Evolutionary conservation across 2,113 vertebrate species (phyloP), one percentile per base, ranked within the genome.

Genomic region (Ramphastos sulfuratus): DNA sequence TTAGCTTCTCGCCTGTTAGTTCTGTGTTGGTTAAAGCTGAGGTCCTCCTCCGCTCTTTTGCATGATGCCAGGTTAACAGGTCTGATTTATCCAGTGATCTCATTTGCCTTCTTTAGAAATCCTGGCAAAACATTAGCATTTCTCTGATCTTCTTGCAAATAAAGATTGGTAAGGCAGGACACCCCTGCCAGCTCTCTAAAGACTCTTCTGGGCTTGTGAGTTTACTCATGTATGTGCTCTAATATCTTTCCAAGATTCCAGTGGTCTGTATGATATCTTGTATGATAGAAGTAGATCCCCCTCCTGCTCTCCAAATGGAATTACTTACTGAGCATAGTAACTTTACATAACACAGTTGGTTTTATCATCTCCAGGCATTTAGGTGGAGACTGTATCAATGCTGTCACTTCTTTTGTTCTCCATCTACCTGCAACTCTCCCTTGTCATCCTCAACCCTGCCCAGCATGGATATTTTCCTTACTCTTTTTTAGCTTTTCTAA

Each of bases 111-210:
- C 91, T 93, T 92, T 15, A 90, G 83, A 92, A 92, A 94, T 93
- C 86, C 83, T 92, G 80, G 80, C 48, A 86, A 94, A 94, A 81
- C 70, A 96, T 96, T 96, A 96, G 81, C 93, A 93, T 96, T 83
- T 92, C 96, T 95, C 88, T 96, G 92, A 95, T 96, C 93, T 95
- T 65, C 90, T 94, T 95, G 93, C 93, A 96, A 94, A 96, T 93
- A 95, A 83, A 91, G 80, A 81, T 96, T 83, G 81, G 58, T 54
- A 86, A 89, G 80, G 90, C 83, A 88, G 76, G 82, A 88, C 92
- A 96, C 42, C 80, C 92, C 90, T 84, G 80, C 83, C 85, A 90
- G 88, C 80, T 95, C 85, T 93, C 85, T 31, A 54, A 91, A 71
- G 78, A 85, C 78, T 94, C 82, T 85, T 92, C 71, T 85, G 78